Conservation (phyloP, 30 jellyfish, hydroid and myxozoan species). For the Cassiopea xamachana region DNA sequence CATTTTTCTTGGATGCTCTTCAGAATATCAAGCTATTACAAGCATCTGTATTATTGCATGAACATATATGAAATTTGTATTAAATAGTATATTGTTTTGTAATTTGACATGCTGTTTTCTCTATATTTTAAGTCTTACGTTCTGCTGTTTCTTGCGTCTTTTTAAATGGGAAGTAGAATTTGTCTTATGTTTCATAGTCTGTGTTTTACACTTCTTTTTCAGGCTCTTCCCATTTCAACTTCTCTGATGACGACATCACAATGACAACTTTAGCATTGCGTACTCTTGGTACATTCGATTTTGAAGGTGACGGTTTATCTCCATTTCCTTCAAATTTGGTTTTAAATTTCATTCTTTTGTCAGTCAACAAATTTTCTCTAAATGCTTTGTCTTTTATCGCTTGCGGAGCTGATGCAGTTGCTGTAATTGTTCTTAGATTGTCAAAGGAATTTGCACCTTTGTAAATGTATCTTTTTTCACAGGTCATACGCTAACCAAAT, state of each 20-base stretch:
- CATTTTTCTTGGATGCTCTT: background rate
- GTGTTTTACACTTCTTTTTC: background rate
- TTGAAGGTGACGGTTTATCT: constrained; percentile 71
- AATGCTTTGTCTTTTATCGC: too few relatives aligned
- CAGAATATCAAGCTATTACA: background rate
- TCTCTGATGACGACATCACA: constrained; percentile 85
- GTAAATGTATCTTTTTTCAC: background rate
- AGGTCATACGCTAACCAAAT: constrained; percentile 85
- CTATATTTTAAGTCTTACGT: too few relatives aligned
- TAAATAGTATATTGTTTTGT: too few relatives aligned
- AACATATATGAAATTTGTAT: too few relatives aligned
- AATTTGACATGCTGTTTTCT: too few relatives aligned
- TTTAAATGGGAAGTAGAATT: too few relatives aligned
- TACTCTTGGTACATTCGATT: constrained; percentile 94
- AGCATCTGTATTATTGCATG: background rate
- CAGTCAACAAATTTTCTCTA: too few relatives aligned
- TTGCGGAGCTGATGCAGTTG: too few relatives aligned
- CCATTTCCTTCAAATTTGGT: background rate
- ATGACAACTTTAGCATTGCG: constrained; percentile 88
- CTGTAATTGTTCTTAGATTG: too few relatives aligned
- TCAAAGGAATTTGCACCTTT: background rate
- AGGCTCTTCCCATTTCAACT: constrained; percentile 83
- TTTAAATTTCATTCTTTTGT: too few relatives aligned
- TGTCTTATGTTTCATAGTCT: background rate
- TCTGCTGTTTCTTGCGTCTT: too few relatives aligned